A percentile compares a stretch with the other conserved stretches of the same genome.
Conservation (phyloP, 2,888 invertebrate genomes). For the Chamaedrilus cognettii region DNA sequence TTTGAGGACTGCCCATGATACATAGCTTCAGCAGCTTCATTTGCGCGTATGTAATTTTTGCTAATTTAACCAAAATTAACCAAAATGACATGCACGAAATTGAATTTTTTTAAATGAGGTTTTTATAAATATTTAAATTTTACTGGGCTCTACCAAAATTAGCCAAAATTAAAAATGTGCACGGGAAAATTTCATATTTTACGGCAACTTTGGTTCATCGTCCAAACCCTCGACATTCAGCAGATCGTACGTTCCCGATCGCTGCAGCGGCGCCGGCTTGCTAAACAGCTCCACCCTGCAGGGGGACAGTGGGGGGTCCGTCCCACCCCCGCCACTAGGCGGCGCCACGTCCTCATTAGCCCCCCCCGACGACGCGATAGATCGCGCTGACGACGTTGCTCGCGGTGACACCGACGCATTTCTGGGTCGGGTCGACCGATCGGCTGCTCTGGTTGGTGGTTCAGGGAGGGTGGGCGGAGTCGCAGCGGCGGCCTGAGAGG, state of each 20-base stretch:
- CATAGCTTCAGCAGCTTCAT: too few species aligned
- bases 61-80: too few species aligned
- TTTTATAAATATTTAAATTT: too few species aligned
- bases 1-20: too few species aligned
- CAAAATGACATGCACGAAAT: too few species aligned
- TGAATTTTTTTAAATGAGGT: too few species aligned
- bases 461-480: too few species aligned
- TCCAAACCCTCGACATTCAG: neutral
- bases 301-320: neutral
- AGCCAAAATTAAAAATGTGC: too few species aligned
- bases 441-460: neutral
- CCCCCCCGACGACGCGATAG: neutral
- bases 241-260: slow-evolving; percentile 21
- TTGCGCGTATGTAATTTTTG: too few species aligned
- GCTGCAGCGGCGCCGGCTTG: slow-evolving; percentile 9
- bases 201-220: neutral
- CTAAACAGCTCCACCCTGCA: neutral
- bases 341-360: neutral
- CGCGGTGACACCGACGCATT: neutral
- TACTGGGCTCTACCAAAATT: too few species aligned
- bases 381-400: neutral
- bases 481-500: neutral
- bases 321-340: neutral
- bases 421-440: neutral
- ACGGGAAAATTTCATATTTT: too few species aligned